Evolutionary conservation across 2,888 invertebrate species (phyloP).

Genomic region (Tenthredo notha): DNA sequence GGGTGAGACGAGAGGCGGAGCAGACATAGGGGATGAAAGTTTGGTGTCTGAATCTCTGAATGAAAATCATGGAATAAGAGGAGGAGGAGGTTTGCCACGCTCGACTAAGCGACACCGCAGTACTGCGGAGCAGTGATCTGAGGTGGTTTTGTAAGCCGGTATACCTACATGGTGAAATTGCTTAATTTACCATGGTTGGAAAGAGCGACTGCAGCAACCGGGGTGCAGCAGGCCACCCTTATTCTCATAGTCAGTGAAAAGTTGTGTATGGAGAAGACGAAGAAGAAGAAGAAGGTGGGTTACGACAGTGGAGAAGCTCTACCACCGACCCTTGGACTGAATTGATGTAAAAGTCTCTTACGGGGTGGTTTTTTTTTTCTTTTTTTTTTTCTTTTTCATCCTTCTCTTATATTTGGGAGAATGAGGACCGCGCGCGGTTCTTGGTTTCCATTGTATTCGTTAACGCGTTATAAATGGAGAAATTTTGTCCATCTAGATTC

Average conservation of each 20-base stretch:
- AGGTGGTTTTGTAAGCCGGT: slow-evolving; percentile 57
- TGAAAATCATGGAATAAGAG: slow-evolving; percentile 37
- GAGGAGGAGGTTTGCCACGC: slow-evolving; percentile 66
- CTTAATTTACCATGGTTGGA: slow-evolving; percentile 68
- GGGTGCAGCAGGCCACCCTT: slow-evolving; percentile 24
- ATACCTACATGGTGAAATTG: slow-evolving; percentile 63
- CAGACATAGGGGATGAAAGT: slow-evolving; percentile 20
- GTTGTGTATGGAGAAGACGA: neutral
- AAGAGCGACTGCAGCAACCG: slow-evolving; percentile 1
- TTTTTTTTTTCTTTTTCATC: neutral
- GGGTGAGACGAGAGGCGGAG: slow-evolving; percentile 25
- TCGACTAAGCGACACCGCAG: slow-evolving; percentile 63
- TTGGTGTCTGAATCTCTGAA: slow-evolving; percentile 36
- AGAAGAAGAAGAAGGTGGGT: neutral
- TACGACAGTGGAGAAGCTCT: neutral
- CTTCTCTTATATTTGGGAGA: neutral
- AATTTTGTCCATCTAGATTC: neutral
- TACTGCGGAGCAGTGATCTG: slow-evolving; percentile 59
- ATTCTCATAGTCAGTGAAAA: neutral
- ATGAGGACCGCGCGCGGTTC: neutral
- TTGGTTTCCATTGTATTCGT: slow-evolving; percentile 10
- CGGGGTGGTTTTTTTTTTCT: neutral
- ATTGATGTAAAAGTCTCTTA: slow-evolving; percentile 23
- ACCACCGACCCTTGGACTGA: slow-evolving; percentile 4
- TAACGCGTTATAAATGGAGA: slow-evolving; percentile 43